Evolutionary conservation across 2,113 vertebrate species (phyloP), one percentile per base, ranked within the genome.

Genomic region (Eudyptes chrysolophus): DNA sequence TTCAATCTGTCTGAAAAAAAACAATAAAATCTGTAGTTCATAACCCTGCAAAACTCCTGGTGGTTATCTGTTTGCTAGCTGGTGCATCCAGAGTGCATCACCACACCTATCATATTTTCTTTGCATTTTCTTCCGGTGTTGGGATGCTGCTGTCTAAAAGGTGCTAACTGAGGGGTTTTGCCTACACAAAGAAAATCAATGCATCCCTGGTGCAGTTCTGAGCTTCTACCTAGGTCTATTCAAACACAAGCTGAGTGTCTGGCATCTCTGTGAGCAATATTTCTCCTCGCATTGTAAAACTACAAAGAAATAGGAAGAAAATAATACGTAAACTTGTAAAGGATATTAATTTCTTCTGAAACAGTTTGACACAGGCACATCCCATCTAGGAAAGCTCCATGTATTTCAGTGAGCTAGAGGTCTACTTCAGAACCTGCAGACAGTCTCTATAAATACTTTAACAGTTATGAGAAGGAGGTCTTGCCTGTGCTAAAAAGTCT

Each of bases 81-180:
- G 84, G 3, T 18, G 46, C 20, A 34, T 24, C 54, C 66, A 4
- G 26, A 48, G 38, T 13, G 49, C 9, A 27, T 44, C 54, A 24
- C 13, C 0, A 1, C 12, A 3, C 6, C 8, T 29, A 17, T 25
- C 0, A 0, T 0, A 0, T 68, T 70, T 40, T 22, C 55, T 52
- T 7, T 11, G 8, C 0, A 1, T 57, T 62, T 68, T 42, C n/a
- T 55, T 27, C 14, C 11, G 5, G 10, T 8, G 8, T 25, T 40
- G 46, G 30, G 74, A 6, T 74, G 44, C 2, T 69, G 11, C 44
- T 12, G 6, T 6, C 36, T 36, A 22, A 7, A 9, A 30, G 32
- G 11, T 11, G 20, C 1, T 30, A 26, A 1, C 4, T 5, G n/a
- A 16, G 6, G 6, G 16, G 6, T 1, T 25, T 3, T 54, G 17